Evolutionary conservation across 2,113 vertebrate species (phyloP).

Genomic region (Pseudopodoces humilis): DNA sequence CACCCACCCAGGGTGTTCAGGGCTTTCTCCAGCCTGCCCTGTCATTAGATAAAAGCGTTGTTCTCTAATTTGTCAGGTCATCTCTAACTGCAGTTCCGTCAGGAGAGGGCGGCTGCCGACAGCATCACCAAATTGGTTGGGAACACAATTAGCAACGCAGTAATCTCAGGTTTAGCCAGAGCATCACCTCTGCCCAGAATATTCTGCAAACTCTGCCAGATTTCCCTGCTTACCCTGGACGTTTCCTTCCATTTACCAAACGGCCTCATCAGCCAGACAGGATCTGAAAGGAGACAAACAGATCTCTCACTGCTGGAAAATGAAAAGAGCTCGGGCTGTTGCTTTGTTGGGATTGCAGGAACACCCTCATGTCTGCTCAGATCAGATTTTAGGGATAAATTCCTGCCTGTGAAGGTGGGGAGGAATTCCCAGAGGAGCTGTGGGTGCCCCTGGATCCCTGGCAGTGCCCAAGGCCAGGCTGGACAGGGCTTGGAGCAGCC

Average conservation of each 20-base stretch:
- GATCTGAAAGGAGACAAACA: neutral
- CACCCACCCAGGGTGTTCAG: neutral
- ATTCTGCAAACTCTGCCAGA: neutral
- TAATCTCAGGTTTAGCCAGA: neutral
- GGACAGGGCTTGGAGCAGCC: fast-evolving
- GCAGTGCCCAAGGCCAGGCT: fast-evolving
- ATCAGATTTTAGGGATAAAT: neutral
- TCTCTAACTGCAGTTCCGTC: neutral
- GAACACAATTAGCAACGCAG: neutral
- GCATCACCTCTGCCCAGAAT: neutral
- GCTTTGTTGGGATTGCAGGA: neutral
- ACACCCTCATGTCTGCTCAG: neutral
- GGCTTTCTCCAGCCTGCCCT: neutral
- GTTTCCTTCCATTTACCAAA: neutral
- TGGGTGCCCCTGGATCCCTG: neutral
- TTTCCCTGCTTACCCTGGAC: neutral
- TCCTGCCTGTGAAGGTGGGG: neutral
- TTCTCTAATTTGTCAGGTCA: neutral
- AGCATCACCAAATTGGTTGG: neutral
- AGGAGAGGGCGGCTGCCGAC: neutral
- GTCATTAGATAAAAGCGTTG: neutral
- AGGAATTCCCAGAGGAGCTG: neutral
- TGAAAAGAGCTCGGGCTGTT: fast-evolving
- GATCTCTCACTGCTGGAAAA: neutral
- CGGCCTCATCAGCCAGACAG: neutral